Base-by-base conservation (phyloP, 2,113 vertebrate species). In the Perca fluviatilis region DNA sequence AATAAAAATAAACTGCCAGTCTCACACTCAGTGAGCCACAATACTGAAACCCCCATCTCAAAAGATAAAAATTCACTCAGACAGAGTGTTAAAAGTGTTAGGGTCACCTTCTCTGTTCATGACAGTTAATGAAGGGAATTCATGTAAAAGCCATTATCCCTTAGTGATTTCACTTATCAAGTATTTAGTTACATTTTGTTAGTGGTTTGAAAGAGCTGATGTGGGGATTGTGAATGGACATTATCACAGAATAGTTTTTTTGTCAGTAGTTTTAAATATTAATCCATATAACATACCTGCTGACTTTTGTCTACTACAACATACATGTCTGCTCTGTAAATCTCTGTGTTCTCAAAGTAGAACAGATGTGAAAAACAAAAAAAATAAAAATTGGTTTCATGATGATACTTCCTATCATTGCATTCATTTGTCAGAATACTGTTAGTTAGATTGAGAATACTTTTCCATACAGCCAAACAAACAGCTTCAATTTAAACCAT, bases 121-220 rank as follows among this genome's bases (percentile, higher is more conserved):
- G n/a, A 33, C 2, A 40, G 8, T 57, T 65, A 73, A 81, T 72
- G 56, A 78, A 75, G 54, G 10, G 67, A 69, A 77, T 62, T 79
- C 19, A 66, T 13, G 25, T 78, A 27, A 36, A 70, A 63, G 56
- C n/a, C 50, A 57, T 80, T 65, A 80, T 67, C 25, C 18, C 7
- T 54, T 27, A 58, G 13, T 83, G 56, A 65, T 80, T 84, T 72
- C 58, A 65, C 50, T 81, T 13, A 73, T 76, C 47, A 83, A 21
- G 50, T 63, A 21, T 60, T 2, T 33, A 6, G 74, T 71, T 14
- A 71, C 9, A 62, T 14, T 30, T 47, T 36, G 11, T 47, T 8
- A 19, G 0, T 2, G 5, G 21, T 64, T 47, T 76, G 8, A 16
- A 57, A 30, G 50, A 47, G 13, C 43, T 50, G 15, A 36, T 47